Conservation (phyloP, 1,140 invertebrate genomes). For the Pygmarrhopalites habei region DNA sequence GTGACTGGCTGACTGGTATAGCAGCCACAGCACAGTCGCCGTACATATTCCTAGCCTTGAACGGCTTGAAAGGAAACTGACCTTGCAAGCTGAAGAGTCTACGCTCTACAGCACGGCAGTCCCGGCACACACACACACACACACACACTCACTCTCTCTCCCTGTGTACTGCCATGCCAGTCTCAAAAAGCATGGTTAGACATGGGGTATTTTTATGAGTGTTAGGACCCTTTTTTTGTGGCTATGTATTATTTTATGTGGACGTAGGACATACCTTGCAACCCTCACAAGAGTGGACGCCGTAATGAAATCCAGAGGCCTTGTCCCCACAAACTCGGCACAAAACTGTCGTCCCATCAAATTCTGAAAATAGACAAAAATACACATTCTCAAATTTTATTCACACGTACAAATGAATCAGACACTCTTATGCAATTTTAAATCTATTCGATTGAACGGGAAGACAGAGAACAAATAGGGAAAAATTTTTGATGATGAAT, state of each 20-base stretch:
- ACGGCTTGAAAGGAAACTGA: not conserved
- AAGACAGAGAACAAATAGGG: not conserved
- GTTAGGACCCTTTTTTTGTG: too few relatives aligned
- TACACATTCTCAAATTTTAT: slow-evolving; percentile 21
- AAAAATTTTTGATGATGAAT: too few relatives aligned
- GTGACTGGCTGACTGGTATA: too few relatives aligned
- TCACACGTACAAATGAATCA: not conserved
- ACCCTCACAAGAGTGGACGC: slow-evolving; percentile 97
- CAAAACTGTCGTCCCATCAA: slow-evolving; percentile 93
- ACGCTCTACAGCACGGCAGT: too few relatives aligned
- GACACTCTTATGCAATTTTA: not conserved
- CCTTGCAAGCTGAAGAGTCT: too few relatives aligned
- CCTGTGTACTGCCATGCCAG: too few relatives aligned
- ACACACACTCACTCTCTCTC: too few relatives aligned
- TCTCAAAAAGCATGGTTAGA: too few relatives aligned
- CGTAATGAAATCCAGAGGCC: slow-evolving; percentile 98
- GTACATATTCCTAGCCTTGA: slow-evolving; percentile 12
- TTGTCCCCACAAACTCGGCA: slow-evolving; percentile 99
- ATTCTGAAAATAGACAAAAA: slow-evolving; percentile 72
- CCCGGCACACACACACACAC: too few relatives aligned
- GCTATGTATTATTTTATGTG: too few relatives aligned
- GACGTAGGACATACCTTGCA: slow-evolving; percentile 97
- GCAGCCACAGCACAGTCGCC: not conserved
- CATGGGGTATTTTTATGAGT: too few relatives aligned
- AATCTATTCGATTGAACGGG: too few relatives aligned